These are phyloP conservation scores for Protodeltote pygarga DNA, from an alignment of 2,888 invertebrate genomes.

Conservation along the genomic window DNA sequence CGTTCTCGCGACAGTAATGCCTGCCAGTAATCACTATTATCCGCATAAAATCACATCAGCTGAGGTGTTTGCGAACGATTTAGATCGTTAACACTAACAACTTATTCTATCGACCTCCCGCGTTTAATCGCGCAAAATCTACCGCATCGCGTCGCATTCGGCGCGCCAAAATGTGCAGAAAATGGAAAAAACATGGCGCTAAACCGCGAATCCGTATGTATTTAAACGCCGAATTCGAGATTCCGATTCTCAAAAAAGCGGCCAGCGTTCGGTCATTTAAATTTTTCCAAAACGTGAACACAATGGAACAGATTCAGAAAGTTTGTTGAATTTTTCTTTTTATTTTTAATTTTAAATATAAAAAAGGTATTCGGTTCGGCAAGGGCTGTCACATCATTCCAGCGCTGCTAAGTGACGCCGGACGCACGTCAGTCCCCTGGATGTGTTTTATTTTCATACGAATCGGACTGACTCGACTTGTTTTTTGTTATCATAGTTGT, in stretches of 20 bases:
- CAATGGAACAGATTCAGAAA: slow-evolving; percentile 84
- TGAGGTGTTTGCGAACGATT: slow-evolving; percentile 66
- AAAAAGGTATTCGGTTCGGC: slow-evolving; percentile 84
- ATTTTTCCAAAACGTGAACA: slow-evolving; percentile 86
- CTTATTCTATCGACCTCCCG: slow-evolving; percentile 81
- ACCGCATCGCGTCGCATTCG: slow-evolving; percentile 73
- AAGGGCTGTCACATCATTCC: slow-evolving; percentile 86
- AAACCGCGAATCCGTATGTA: slow-evolving; percentile 85
- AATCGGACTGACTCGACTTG: slow-evolving; percentile 77
- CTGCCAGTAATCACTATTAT: slow-evolving; percentile 26
- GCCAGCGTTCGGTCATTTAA: slow-evolving; percentile 81
- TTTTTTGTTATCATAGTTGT: slow-evolving; percentile 84
- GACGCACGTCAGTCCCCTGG: slow-evolving; percentile 84
- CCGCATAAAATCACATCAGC: slow-evolving; percentile 51
- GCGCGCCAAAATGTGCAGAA: slow-evolving; percentile 82
- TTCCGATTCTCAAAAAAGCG: slow-evolving; percentile 79
- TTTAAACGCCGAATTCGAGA: slow-evolving; percentile 85
- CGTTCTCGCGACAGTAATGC: slow-evolving; percentile 11
- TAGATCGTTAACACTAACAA: slow-evolving; percentile 82
- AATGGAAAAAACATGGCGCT: slow-evolving; percentile 87
- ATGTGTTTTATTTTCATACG: slow-evolving; percentile 85
- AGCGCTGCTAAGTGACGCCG: slow-evolving; percentile 87
- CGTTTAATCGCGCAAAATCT: slow-evolving; percentile 82
- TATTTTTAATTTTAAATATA: slow-evolving; percentile 80
- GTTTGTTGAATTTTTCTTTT: slow-evolving; percentile 68